These are phyloP conservation scores for Channallabes apus DNA, from an alignment of 2,797 vertebrate species.

Conservation along the genomic window DNA sequence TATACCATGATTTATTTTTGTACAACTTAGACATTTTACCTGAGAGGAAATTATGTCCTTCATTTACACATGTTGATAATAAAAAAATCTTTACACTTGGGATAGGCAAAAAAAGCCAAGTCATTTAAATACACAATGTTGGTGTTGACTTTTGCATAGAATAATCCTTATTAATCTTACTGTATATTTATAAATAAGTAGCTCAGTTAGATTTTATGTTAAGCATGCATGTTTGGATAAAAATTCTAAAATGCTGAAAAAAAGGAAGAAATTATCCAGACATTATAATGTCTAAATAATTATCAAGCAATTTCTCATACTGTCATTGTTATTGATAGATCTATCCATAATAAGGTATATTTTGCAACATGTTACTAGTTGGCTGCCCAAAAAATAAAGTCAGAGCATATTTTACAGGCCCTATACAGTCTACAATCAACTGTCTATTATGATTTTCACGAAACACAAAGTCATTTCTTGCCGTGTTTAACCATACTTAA, in stretches of 20 bases:
- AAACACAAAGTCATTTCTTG: background rate
- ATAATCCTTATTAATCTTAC: background rate
- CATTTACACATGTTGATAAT: too few species aligned
- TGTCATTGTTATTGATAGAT: background rate
- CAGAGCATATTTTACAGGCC: background rate
- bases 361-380: background rate
- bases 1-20: too few species aligned
- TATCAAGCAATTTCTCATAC: background rate
- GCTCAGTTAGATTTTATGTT: background rate
- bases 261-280: background rate
- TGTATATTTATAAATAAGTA: background rate
- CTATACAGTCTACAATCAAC: background rate
- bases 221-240: background rate
- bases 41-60: too few species aligned
- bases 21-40: too few species aligned
- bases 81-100: background rate
- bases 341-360: background rate
- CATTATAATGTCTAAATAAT: background rate
- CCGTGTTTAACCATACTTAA: background rate
- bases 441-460: background rate
- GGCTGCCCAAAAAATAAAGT: background rate
- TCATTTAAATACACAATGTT: background rate
- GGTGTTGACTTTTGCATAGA: too few species aligned
- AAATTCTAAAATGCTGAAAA: background rate
- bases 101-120: background rate